phyloP scores from a whole-genome alignment of 2,113 vertebrate genomes.

The Sminthopsis crassicaudata region DNA sequence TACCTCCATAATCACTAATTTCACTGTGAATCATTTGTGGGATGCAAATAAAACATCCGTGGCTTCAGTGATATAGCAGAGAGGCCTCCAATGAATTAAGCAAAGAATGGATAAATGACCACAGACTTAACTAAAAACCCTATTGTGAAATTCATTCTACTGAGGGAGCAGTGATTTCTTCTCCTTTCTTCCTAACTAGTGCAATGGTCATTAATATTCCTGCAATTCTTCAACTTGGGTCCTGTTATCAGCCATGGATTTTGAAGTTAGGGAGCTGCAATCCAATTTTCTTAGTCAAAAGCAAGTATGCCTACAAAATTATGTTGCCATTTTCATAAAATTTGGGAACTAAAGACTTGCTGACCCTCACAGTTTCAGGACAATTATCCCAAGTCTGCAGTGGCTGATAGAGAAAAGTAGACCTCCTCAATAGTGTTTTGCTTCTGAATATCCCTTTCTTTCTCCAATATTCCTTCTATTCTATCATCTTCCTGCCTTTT shows the following conservation, averaged over 20 bases:
- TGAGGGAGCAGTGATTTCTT: neutral
- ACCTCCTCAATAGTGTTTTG: too few species aligned
- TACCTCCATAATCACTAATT: conserved; percentile 65
- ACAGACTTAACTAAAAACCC: conserved; percentile 71
- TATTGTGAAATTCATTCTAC: neutral
- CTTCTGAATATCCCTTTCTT: too few species aligned
- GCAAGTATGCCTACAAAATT: conserved; percentile 72
- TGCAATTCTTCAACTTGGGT: neutral
- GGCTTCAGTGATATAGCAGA: neutral
- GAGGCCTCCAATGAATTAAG: neutral
- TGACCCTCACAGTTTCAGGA: conserved; percentile 65
- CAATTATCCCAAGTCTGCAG: conserved; percentile 66
- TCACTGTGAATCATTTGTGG: neutral
- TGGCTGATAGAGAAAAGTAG: conserved; percentile 66
- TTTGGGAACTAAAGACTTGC: conserved; percentile 62
- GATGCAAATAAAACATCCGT: neutral
- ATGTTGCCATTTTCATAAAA: conserved; percentile 65
- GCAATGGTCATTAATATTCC: neutral
- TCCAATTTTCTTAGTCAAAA: conserved; percentile 55
- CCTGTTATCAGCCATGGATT: neutral
- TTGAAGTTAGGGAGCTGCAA: neutral
- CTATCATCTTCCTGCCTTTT: too few species aligned
- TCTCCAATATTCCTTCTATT: too few species aligned
- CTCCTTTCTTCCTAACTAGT: neutral
- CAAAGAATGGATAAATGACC: neutral